phyloP scores from a whole-genome alignment of 2,113 vertebrate genomes.

The Seriola quinqueradiata region DNA sequence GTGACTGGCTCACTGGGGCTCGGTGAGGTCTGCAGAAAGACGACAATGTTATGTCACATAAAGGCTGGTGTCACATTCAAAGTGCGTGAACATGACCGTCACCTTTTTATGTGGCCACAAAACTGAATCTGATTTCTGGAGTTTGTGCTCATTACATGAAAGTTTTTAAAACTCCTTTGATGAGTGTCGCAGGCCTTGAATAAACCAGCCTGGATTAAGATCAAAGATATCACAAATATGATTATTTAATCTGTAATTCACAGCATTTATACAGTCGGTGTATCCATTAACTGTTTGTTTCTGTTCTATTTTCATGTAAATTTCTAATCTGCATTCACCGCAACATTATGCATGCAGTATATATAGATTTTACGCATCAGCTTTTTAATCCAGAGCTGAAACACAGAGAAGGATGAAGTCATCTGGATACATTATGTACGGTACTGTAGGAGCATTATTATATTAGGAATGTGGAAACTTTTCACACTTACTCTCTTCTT shows the following conservation, averaged over 20 bases:
- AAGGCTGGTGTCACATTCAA: background rate
- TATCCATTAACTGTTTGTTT: conserved; percentile 36
- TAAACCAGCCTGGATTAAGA: conserved; percentile 19
- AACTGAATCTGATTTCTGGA: background rate
- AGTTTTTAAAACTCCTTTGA: conserved; percentile 5
- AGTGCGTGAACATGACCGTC: background rate
- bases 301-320: conserved; percentile 60
- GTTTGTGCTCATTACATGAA: conserved; percentile 14
- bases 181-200: background rate
- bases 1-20: background rate
- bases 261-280: conserved; percentile 8
- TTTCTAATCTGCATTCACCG: conserved; percentile 60
- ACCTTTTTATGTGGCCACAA: background rate
- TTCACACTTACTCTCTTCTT: conserved; percentile 18
- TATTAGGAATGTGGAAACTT: conserved; percentile 49
- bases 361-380: conserved; percentile 15
- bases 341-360: conserved; percentile 14
- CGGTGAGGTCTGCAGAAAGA: background rate
- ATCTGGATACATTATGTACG: conserved; percentile 24
- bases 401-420: conserved; percentile 30
- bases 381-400: conserved; percentile 52
- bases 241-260: conserved; percentile 40
- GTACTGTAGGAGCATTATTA: conserved; percentile 7
- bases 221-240: conserved; percentile 27
- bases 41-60: background rate